Evolutionary conservation across 2,113 vertebrate genomes (phyloP).

Genomic region (Chamaea fasciata): DNA sequence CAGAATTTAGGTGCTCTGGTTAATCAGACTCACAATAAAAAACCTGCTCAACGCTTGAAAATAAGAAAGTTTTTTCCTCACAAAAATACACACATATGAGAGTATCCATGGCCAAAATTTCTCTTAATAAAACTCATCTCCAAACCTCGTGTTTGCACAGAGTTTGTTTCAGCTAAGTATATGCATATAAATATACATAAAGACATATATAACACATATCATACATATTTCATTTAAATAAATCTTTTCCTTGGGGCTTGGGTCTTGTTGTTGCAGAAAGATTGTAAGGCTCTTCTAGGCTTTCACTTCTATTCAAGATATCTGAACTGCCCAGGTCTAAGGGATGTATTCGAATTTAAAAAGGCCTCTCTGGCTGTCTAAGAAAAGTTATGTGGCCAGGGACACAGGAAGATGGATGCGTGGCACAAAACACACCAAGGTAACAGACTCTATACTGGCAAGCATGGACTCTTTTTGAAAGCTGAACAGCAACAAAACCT

Average conservation of each 20-base stretch:
- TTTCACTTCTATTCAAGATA: background rate
- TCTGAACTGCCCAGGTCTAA: background rate
- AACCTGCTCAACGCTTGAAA: background rate
- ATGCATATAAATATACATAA: background rate
- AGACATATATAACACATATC: background rate
- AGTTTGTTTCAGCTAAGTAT: background rate
- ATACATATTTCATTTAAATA: background rate
- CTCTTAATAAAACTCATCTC: background rate
- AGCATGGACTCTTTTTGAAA: background rate
- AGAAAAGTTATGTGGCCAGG: background rate
- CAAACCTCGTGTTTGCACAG: background rate
- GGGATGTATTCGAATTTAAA: background rate
- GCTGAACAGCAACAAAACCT: background rate
- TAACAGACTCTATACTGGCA: background rate
- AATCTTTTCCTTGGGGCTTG: background rate
- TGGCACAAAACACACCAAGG: background rate
- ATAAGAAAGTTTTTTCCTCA: background rate
- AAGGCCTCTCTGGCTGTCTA: background rate
- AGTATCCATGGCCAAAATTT: background rate
- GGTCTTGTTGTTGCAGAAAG: background rate
- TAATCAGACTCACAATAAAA: background rate
- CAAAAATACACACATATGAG: background rate
- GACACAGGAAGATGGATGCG: background rate
- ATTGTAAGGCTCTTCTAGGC: background rate
- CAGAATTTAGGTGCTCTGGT: background rate